Percentiles rank a stretch among this genome's conserved stretches.
Evolutionary conservation across 2,113 vertebrate species (phyloP).

Genomic region (Bubo blakistoni): DNA sequence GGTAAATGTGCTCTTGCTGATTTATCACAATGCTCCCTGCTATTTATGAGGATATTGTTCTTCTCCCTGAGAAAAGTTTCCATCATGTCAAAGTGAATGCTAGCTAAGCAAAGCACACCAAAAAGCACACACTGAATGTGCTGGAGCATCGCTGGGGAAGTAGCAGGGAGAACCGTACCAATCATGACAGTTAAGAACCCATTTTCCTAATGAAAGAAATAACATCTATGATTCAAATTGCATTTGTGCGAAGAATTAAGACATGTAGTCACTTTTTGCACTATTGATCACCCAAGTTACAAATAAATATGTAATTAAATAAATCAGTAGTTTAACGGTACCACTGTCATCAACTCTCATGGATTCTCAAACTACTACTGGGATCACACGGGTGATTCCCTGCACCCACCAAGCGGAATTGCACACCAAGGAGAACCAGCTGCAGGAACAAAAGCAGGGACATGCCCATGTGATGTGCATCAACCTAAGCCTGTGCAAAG

Average conservation of each 20-base stretch:
- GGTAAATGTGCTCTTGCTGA: neutral
- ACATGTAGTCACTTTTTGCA: neutral
- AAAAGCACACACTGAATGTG: neutral
- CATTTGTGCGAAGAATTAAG: neutral
- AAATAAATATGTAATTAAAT: neutral
- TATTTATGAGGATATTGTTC: neutral
- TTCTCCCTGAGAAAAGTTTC: neutral
- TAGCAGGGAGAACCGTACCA: neutral
- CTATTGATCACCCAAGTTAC: neutral
- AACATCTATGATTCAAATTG: neutral
- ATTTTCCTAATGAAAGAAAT: neutral
- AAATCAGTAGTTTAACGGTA: neutral
- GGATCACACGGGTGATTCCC: neutral
- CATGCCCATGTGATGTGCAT: fast-evolving
- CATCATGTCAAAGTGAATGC: neutral
- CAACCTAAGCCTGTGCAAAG: neutral
- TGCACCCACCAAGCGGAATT: neutral
- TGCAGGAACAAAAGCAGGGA: neutral
- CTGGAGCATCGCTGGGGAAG: neutral
- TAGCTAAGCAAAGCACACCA: neutral
- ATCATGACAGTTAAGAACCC: fast-evolving
- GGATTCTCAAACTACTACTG: neutral
- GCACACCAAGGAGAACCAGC: neutral
- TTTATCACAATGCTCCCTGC: neutral
- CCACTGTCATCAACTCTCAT: too few species aligned